Evolutionary conservation across 2,797 vertebrate species (phyloP).

Genomic region (Urocyon cinereoargenteus): DNA sequence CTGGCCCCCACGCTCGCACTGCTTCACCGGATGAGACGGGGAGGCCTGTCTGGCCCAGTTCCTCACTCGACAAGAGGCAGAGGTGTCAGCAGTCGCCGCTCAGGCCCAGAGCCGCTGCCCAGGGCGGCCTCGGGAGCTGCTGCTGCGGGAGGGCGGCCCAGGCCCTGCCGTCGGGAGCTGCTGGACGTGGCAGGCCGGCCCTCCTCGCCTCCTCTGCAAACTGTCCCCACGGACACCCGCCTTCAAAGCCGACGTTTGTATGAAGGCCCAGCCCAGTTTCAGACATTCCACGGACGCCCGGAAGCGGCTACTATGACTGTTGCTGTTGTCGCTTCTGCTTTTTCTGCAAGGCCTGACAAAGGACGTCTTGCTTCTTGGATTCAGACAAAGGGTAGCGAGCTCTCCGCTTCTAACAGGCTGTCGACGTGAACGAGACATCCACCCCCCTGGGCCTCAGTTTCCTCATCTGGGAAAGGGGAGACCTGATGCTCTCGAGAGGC

Average conservation of each 20-base stretch:
- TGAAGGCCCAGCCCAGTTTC: not conserved
- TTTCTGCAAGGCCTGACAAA: not conserved
- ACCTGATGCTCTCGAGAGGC: not conserved
- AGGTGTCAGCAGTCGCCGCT: conserved; percentile 14
- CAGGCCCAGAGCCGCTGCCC: no score
- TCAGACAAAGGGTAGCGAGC: not conserved
- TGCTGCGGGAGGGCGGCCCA: not conserved
- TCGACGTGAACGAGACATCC: not conserved
- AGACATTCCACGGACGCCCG: not conserved
- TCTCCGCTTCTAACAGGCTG: not conserved
- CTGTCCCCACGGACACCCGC: no score
- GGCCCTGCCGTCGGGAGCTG: not conserved
- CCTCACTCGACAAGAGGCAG: conserved; percentile 38
- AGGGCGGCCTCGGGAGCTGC: not conserved
- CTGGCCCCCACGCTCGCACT: no score
- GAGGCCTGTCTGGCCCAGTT: conserved; percentile 57
- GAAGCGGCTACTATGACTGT: not conserved
- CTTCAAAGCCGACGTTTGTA: not conserved
- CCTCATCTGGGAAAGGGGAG: conserved; percentile 21
- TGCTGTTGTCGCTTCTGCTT: not conserved
- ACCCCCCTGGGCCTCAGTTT: not conserved
- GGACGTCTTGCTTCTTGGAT: not conserved
- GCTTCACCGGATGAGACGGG: no score
- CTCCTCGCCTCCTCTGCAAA: no score
- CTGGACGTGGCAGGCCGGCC: no score